Percentiles rank a stretch among this genome's conserved stretches.
phyloP scores from a whole-genome alignment of 2,888 invertebrate species.

The Notodonta dromedarius region DNA sequence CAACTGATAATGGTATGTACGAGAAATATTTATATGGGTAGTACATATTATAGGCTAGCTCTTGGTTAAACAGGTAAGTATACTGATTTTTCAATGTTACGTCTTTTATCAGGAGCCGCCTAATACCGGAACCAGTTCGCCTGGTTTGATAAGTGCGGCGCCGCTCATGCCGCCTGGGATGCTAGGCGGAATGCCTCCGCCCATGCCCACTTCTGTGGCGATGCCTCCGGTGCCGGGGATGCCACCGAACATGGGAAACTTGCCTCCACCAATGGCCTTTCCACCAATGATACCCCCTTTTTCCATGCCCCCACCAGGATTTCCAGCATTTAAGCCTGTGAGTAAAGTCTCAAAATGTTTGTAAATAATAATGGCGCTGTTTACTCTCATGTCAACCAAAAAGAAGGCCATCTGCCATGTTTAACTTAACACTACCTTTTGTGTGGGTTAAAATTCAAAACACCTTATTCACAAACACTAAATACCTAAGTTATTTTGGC shows the following conservation, averaged over 20 bases:
- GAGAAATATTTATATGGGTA: no score
- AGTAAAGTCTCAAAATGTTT: slow-evolving; percentile 19
- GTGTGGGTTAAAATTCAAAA: no score
- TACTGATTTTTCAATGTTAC: no score
- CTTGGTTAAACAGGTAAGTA: no score
- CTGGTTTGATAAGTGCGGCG: slow-evolving; percentile 61
- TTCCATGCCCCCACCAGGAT: slow-evolving; percentile 92
- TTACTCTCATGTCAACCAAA: no score
- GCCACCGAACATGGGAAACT: slow-evolving; percentile 69
- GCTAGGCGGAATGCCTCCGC: slow-evolving; percentile 76
- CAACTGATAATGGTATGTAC: no score
- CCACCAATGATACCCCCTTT: slow-evolving; percentile 89
- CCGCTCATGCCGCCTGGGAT: slow-evolving; percentile 71
- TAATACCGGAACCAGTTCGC: slow-evolving; percentile 69
- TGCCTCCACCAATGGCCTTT: slow-evolving; percentile 80
- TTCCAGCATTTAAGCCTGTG: slow-evolving; percentile 79
- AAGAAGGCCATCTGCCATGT: no score
- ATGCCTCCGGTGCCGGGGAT: slow-evolving; percentile 81
- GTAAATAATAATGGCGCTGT: no score
- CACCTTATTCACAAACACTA: no score
- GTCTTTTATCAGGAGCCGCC: slow-evolving; percentile 58
- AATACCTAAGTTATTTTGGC: no score
- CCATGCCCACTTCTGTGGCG: slow-evolving; percentile 79
- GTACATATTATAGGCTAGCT: no score
- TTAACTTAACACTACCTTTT: no score